Evolutionary conservation across 2,113 vertebrate species (phyloP).

Genomic region (Petaurus breviceps): DNA sequence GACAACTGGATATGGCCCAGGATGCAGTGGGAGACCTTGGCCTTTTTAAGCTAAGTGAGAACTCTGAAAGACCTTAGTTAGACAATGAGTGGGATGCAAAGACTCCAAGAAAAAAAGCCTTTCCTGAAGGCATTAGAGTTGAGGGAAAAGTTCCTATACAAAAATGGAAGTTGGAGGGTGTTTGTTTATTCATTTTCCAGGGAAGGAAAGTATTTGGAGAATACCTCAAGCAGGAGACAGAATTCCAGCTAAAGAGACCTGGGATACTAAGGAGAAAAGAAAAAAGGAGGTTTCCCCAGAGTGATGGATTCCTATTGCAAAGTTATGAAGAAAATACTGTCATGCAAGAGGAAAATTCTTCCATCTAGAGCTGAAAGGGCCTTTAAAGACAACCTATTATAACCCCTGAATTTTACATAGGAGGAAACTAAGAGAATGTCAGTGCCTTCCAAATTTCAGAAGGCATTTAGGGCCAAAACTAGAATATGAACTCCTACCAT

Average conservation of each 20-base stretch:
- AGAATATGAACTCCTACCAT: not conserved
- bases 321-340: not conserved
- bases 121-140: not conserved
- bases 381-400: not conserved
- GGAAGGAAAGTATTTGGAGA: not conserved
- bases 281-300: not conserved
- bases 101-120: not conserved
- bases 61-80: too few species aligned
- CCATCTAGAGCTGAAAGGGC: not conserved
- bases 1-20: too few species aligned
- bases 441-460: not conserved
- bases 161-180: not conserved
- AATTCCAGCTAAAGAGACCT: not conserved
- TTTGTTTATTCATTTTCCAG: not conserved
- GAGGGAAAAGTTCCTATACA: not conserved
- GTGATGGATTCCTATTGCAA: not conserved
- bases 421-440: not conserved
- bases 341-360: not conserved
- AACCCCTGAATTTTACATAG: not conserved
- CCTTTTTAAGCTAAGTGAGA: too few species aligned
- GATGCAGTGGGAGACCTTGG: too few species aligned
- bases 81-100: not conserved
- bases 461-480: not conserved
- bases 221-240: not conserved
- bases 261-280: not conserved